These are phyloP conservation scores for Calliopum simillimum DNA, from an alignment of 2,888 invertebrate genomes.

Conservation along the genomic window DNA sequence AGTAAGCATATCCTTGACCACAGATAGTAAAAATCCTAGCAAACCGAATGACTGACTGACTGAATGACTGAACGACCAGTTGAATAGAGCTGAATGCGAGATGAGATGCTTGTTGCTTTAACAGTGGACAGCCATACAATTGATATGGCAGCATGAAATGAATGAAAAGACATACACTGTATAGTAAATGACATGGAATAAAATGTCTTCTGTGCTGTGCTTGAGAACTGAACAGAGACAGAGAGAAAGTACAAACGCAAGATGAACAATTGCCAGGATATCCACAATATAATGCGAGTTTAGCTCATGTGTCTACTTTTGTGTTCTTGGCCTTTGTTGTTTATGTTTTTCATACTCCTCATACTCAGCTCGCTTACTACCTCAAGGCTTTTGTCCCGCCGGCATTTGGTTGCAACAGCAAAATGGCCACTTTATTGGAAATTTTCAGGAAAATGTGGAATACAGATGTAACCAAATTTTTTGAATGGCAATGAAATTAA, in stretches of 20 bases:
- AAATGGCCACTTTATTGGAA: not conserved
- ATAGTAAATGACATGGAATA: not conserved
- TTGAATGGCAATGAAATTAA: no score
- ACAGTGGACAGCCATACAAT: not conserved
- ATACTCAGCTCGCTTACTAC: not conserved
- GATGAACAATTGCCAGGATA: conserved; percentile 9
- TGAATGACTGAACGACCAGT: not conserved
- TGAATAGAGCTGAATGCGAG: no score
- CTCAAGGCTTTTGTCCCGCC: no score
- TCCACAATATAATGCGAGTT: conserved; percentile 1
- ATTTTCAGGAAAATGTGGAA: not conserved
- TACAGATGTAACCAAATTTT: not conserved
- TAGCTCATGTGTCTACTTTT: not conserved
- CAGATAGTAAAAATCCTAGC: not conserved
- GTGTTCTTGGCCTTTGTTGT: not conserved
- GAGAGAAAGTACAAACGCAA: not conserved
- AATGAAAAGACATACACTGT: not conserved
- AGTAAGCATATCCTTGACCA: not conserved
- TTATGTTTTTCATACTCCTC: not conserved
- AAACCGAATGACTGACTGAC: not conserved
- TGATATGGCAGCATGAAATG: not conserved
- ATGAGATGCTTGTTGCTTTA: conserved; percentile 2
- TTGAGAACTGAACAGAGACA: no score
- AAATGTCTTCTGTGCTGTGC: no score
- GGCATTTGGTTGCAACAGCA: no score